Conservation (phyloP, 2,113 vertebrate genomes). For the Mastomys natalensis region DNA sequence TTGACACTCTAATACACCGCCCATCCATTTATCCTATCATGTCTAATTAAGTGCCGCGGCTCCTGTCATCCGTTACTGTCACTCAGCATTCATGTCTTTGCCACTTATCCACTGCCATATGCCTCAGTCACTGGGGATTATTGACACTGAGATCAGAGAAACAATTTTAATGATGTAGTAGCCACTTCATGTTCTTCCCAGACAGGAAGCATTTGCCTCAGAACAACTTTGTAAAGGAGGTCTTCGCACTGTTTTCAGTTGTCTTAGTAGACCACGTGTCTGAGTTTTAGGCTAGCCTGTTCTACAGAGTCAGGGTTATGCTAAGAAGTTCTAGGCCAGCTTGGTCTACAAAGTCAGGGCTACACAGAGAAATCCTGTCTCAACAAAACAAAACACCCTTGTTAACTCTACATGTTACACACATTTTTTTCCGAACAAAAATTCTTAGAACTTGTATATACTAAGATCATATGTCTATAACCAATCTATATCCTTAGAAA, state of each 20-base stretch:
- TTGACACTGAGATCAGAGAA: neutral
- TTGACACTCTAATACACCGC: neutral
- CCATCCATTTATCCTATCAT: neutral
- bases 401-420: neutral
- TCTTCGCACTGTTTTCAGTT: too few relatives aligned
- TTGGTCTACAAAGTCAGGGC: neutral
- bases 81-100: neutral
- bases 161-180: neutral
- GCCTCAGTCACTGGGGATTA: neutral
- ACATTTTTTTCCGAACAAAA: neutral
- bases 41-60: neutral
- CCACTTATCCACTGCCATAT: neutral
- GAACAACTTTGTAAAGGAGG: neutral
- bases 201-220: neutral
- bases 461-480: neutral
- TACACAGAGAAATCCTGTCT: neutral
- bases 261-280: neutral
- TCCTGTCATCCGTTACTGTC: neutral
- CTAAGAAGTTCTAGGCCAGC: neutral
- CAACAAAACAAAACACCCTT: neutral
- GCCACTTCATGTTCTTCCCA: too few relatives aligned
- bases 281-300: neutral
- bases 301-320: neutral
- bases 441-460: constrained; percentile 5
- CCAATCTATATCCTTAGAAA: neutral